These are phyloP conservation scores for Caiman crocodilus DNA, from an alignment of 2,797 vertebrate species.

Conservation along the genomic window DNA sequence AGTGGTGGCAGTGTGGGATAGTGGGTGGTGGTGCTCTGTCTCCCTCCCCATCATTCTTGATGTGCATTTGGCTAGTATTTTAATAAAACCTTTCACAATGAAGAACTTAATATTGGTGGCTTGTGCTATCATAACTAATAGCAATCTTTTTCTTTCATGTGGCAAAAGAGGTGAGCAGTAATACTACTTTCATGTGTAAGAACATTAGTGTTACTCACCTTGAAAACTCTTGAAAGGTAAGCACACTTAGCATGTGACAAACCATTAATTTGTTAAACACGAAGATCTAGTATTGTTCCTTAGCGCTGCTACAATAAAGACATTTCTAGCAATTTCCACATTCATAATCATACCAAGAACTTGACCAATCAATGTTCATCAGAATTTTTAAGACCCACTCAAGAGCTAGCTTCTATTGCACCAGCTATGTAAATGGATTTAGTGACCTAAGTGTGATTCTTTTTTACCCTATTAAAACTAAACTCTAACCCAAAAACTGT, in stretches of 20 bases:
- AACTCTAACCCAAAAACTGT: no score
- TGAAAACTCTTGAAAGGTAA: not conserved
- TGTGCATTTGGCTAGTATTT: not conserved
- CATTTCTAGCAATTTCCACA: conserved; percentile 23
- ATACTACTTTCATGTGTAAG: not conserved
- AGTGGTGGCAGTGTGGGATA: no score
- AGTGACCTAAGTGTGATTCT: no score
- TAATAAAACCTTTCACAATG: not conserved
- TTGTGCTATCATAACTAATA: not conserved
- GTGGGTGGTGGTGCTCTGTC: no score
- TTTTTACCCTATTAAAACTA: no score
- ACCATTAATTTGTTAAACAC: not conserved
- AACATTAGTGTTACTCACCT: not conserved
- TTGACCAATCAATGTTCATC: conserved; percentile 42
- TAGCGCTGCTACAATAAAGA: not conserved
- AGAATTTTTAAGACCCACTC: conserved; percentile 25
- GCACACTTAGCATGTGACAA: not conserved
- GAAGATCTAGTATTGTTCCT: conserved; percentile 1
- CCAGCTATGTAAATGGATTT: not conserved
- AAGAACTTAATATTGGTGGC: not conserved
- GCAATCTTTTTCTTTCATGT: fast-evolving
- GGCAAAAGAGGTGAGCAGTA: not conserved
- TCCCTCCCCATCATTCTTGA: no score
- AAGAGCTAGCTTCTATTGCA: not conserved
- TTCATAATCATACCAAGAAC: conserved; percentile 38